Base-by-base conservation (phyloP, 2,888 invertebrate species). In the Drosophila setosimentum region DNA sequence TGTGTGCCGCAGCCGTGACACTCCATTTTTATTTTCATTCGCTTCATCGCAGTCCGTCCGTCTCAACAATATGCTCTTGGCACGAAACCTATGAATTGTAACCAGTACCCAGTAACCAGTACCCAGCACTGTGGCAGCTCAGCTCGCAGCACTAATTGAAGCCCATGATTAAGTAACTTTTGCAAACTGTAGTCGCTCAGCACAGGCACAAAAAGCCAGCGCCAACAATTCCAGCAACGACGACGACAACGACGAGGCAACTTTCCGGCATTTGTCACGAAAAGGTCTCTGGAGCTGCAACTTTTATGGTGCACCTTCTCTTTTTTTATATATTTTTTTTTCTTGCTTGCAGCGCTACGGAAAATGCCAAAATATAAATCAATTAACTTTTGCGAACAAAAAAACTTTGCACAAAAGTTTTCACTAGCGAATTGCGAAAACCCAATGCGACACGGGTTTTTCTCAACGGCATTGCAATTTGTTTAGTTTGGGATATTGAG, bases 111-210 rank as follows among this genome's bases (percentile, higher is more conserved):
- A 21, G 73, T 33, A 33, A 16, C 16, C 42, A 21, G 53, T 24
- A 35, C 35, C 18, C 45, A 24, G 53, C 24, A 18, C 2, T 55
- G 27, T 24, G 55, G 66, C 63, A 74, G 27, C 61, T 54, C 35
- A 55, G 51, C 64, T 66, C 62, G 63, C 58, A 69, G 68, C 82
- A 83, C 86, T 86, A 86, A 86, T 86, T 86, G 86, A 76, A 87
- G 85, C 86, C 82, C 85, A 80, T 86, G 85, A 86, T 86, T 87
- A 85, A 85, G 86, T 86, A 85, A 87, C 85, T 87, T 86, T 86
- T 72, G 68, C 77, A 68, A 78, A 78, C 78, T 68, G 62, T 37
- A 74, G 59, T 79, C 58, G 18, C 40, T 42, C 40, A 42, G 50
- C 74, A 27, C 73, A 67, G 67, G 61, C 49, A 68, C 54, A 71